A percentile compares a stretch with the other conserved stretches of the same genome.
phyloP scores from a whole-genome alignment of 2,888 invertebrate species.

The Baccha elongata region DNA sequence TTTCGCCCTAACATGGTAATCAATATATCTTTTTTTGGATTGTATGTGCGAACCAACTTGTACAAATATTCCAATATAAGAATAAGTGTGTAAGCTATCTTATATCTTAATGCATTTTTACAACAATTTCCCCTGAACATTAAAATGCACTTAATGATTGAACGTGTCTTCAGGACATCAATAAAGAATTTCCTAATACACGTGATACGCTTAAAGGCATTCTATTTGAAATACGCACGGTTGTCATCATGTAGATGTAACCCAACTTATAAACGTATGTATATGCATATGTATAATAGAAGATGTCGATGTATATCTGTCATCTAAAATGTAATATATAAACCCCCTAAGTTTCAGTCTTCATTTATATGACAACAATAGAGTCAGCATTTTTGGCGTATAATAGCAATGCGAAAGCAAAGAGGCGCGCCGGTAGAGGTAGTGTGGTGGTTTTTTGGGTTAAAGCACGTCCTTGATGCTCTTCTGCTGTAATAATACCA shows the following conservation, averaged over 20 bases:
- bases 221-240: constrained; percentile 18
- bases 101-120: neutral
- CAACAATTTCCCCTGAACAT: neutral
- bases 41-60: no score
- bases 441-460: neutral
- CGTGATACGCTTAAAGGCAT: constrained; percentile 25
- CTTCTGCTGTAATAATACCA: constrained; percentile 3
- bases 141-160: constrained; percentile 23
- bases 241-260: constrained; percentile 45
- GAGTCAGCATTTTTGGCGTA: neutral
- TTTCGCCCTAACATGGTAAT: no score
- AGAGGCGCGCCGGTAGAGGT: no score
- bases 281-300: no score
- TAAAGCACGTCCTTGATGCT: constrained; percentile 20
- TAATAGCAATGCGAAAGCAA: neutral
- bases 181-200: constrained; percentile 15
- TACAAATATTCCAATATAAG: no score
- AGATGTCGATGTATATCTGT: constrained; percentile 9
- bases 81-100: neutral
- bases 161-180: neutral
- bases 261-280: no score
- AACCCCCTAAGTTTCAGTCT: neutral
- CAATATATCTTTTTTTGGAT: no score
- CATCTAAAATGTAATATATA: neutral
- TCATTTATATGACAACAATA: constrained; percentile 4